phyloP scores from a whole-genome alignment of 2,113 vertebrate genomes.

The Burhinus oedicnemus region DNA sequence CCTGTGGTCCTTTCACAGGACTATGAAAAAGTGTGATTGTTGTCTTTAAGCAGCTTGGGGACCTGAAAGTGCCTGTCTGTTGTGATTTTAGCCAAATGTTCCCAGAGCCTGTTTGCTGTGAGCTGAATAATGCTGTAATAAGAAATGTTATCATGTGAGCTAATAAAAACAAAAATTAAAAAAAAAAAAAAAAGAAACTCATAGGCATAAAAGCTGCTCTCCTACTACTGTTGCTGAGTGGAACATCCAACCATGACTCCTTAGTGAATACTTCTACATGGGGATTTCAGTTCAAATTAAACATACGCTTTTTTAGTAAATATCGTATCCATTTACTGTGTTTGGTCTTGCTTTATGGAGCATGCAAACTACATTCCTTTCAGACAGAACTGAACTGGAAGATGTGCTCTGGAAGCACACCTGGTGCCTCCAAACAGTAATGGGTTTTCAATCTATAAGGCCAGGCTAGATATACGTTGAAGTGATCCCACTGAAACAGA shows the following conservation, averaged over 20 bases:
- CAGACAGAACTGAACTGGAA: neutral
- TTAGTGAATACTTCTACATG: neutral
- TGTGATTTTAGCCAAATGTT: neutral
- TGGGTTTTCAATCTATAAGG: rapidly evolving
- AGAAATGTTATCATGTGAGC: neutral
- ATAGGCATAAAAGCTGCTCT: neutral
- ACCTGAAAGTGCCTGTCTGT: neutral
- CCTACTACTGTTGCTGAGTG: neutral
- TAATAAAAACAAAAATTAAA: neutral
- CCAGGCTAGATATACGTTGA: neutral
- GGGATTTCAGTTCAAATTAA: neutral
- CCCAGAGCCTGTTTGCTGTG: neutral
- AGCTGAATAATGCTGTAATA: neutral
- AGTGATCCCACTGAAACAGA: neutral
- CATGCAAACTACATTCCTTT: neutral
- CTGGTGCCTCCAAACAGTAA: neutral
- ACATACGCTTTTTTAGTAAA: neutral
- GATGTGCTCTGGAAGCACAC: neutral
- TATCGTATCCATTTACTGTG: neutral
- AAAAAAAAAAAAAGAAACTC: neutral
- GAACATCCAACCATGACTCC: neutral
- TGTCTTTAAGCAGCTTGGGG: neutral
- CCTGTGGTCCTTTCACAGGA: neutral
- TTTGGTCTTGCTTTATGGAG: neutral
- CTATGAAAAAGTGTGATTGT: neutral